phyloP scores from a whole-genome alignment of 2,888 invertebrate species.

The Diarsia mendica region DNA sequence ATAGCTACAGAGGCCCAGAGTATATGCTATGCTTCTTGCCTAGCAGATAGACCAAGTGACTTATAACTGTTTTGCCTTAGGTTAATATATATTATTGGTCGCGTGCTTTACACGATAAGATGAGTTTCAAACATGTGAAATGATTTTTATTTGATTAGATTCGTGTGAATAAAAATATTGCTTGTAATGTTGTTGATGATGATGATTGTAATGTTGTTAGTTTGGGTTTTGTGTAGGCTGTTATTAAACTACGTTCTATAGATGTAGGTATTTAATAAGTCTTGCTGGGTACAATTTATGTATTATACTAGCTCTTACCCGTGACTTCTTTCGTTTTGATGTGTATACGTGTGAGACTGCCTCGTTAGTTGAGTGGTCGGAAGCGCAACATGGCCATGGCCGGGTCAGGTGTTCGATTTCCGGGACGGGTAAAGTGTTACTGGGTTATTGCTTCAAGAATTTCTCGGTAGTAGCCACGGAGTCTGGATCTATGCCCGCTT shows the following conservation, averaged over 20 bases:
- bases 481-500: background rate
- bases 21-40: no score
- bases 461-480: background rate
- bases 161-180: conserved; percentile 4
- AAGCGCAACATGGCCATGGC: no score
- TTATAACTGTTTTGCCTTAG: background rate
- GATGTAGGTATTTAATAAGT: conserved; percentile 1
- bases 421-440: no score
- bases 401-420: no score
- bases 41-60: background rate
- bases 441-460: no score
- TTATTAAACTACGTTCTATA: background rate
- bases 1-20: background rate
- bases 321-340: no score
- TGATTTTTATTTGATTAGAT: background rate
- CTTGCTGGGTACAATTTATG: background rate
- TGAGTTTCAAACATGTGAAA: background rate
- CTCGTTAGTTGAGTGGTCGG: no score
- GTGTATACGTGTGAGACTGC: no score
- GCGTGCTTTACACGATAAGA: background rate
- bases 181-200: conserved; percentile 18
- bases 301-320: no score
- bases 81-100: background rate
- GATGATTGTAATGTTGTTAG: conserved; percentile 17
- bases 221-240: background rate